These are phyloP conservation scores for Drosophila cognata DNA, from an alignment of 2,888 invertebrate species.

Conservation along the genomic window DNA sequence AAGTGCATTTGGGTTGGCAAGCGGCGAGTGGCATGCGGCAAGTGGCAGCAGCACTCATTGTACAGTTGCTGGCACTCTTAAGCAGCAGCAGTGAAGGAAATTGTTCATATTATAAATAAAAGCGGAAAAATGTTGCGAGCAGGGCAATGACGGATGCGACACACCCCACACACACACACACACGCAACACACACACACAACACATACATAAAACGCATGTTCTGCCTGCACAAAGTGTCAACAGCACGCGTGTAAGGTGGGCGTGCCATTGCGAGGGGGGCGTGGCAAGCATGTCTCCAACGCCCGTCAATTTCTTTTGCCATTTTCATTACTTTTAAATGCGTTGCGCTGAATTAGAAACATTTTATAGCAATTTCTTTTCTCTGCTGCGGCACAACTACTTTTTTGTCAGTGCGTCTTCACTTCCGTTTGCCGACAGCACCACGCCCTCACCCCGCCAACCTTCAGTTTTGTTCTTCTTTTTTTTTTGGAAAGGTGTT, in stretches of 20 bases:
- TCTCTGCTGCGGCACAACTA: constrained; percentile 1
- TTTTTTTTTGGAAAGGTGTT: constrained; percentile 61
- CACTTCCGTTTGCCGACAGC: constrained; percentile 22
- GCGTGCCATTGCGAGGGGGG: constrained; percentile 9
- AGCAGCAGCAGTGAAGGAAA: constrained; percentile 64
- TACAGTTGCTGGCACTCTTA: constrained; percentile 37
- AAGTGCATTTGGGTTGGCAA: constrained; percentile 71
- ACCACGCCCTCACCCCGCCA: neutral
- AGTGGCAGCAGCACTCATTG: constrained; percentile 66
- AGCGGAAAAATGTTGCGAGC: constrained; percentile 77
- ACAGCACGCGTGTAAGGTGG: constrained; percentile 37
- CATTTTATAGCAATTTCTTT: constrained; percentile 61
- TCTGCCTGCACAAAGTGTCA: constrained; percentile 52
- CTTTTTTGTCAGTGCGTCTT: constrained; percentile 29
- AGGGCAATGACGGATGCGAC: constrained; percentile 75
- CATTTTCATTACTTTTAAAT: constrained; percentile 78
- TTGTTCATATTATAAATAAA: constrained; percentile 80
- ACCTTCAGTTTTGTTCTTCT: neutral
- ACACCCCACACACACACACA: constrained; percentile 55
- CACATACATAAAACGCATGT: constrained; percentile 57
- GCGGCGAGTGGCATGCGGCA: constrained; percentile 60
- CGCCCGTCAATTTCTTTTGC: constrained; percentile 60
- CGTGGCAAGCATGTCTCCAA: constrained; percentile 29
- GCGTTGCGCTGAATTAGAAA: constrained; percentile 76
- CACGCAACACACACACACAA: constrained; percentile 26